These are phyloP conservation scores for Thecocarcelia acutangulata DNA, from an alignment of 2,888 invertebrate genomes.

Conservation along the genomic window DNA sequence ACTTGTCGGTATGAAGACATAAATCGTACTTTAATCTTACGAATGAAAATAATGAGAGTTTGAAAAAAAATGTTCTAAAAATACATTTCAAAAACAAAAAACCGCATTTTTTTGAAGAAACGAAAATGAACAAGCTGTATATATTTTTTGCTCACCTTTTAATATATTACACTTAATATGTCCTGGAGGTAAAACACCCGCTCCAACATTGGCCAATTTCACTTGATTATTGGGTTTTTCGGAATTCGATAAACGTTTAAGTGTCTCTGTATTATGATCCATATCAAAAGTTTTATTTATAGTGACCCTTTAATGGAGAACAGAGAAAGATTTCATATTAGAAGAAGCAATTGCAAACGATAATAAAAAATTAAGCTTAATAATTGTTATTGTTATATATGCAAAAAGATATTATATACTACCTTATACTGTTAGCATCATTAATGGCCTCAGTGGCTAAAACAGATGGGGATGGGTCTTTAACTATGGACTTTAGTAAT, in stretches of 20 bases:
- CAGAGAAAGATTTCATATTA: constrained; percentile 25
- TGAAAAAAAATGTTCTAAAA: too few species aligned
- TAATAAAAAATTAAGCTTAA: not conserved
- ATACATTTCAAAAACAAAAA: too few species aligned
- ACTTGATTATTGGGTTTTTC: constrained; percentile 88
- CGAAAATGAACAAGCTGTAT: too few species aligned
- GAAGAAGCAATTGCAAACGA: constrained; percentile 9
- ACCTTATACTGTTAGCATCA: constrained; percentile 83
- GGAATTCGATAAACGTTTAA: constrained; percentile 84
- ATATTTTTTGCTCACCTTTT: constrained; percentile 85
- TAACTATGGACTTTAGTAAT: constrained; percentile 88
- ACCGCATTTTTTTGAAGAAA: too few species aligned
- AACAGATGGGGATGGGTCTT: constrained; percentile 84
- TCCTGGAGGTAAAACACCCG: constrained; percentile 87
- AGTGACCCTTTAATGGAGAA: constrained; percentile 78
- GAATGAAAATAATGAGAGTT: too few species aligned
- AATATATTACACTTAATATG: constrained; percentile 97
- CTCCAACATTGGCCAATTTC: constrained; percentile 85
- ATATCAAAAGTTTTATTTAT: constrained; percentile 81
- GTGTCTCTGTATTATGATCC: constrained; percentile 85
- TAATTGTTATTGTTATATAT: constrained; percentile 9
- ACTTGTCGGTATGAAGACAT: too few species aligned
- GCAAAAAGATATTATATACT: constrained; percentile 74
- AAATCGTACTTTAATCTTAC: too few species aligned
- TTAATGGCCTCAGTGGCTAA: constrained; percentile 84